Evolutionary conservation across 2,797 vertebrate species (phyloP), one percentile per base, ranked within the genome.

Genomic region (Hemitrygon akajei): DNA sequence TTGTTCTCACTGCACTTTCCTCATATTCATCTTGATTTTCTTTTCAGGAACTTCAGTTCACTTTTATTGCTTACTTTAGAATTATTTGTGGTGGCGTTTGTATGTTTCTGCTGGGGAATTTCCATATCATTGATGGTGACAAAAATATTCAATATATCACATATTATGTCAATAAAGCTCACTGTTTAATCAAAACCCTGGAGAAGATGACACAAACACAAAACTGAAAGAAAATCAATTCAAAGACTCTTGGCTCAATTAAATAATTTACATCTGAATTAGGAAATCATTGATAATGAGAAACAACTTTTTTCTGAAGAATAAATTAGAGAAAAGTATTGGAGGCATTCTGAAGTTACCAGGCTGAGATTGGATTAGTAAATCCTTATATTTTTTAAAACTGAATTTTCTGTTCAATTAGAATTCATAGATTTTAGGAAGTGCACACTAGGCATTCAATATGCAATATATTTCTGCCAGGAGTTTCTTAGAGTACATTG

Each of bases 221-320:
- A 69, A 37, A 91, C 34, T 40, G 87, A 71, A 86, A 91, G 12
- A 34, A 71, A 91, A 71, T 91, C 87, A 91, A 91, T 71, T 37
- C 66, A 4, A 18, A n/a, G 87, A 71, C 87, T 69, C 7, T 91
- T 91, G 69, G 30, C 66, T 63, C 87, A 91, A 91, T 91, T 91
- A 91, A 91, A 91, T 40, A 37, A 71, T 91, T 37, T 91, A n/a
- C 87, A 91, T 40, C 18, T 71, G 34, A 60, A 18, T 37, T 37
- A 91, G 87, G 87, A 71, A 71, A 91, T 91, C 87, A 66, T 37
- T 91, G 69, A 25, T 11, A 37, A 91, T 40, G 18, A 63, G 14
- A 71, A 71, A 18, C 40, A 69, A 71, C 37, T 20, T 91, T 69
- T 66, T 2, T 63, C 47, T 91, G 22, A n/a, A 71, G 66, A n/a